Evolutionary conservation across 2,888 invertebrate species (phyloP).

Genomic region (Nasonovia ribisnigri): DNA sequence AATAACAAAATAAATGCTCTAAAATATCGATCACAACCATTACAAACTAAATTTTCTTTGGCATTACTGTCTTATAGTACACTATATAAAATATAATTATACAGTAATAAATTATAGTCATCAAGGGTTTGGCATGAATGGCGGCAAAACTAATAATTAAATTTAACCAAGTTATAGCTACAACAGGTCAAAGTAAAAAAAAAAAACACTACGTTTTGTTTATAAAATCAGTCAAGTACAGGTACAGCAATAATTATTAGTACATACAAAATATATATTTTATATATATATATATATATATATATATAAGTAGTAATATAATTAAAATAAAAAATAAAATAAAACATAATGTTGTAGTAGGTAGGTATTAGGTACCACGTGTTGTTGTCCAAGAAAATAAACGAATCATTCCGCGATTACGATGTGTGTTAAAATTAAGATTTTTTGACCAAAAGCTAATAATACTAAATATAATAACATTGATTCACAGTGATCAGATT

Average conservation of each 20-base stretch:
- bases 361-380: neutral
- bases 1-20: slow-evolving; percentile 64
- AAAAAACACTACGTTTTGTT: slow-evolving; percentile 13
- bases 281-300: neutral
- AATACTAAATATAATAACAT: neutral
- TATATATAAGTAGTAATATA: slow-evolving; percentile 3
- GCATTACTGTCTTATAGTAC: slow-evolving; percentile 56
- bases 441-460: neutral
- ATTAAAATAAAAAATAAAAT: slow-evolving; percentile 6
- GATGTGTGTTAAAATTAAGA: neutral
- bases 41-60: slow-evolving; percentile 59
- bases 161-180: neutral
- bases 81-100: slow-evolving; percentile 15
- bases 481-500: neutral
- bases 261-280: neutral
- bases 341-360: neutral
- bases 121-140: slow-evolving; percentile 25
- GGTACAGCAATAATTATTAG: slow-evolving; percentile 24
- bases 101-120: slow-evolving; percentile 34
- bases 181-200: slow-evolving; percentile 19
- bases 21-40: slow-evolving; percentile 62
- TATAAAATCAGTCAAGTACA: slow-evolving; percentile 56
- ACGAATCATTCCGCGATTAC: neutral
- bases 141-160: slow-evolving; percentile 1
- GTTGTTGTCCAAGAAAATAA: neutral